Evolutionary conservation across 2,113 vertebrate genomes (phyloP).

Genomic region (Scomber japonicus): DNA sequence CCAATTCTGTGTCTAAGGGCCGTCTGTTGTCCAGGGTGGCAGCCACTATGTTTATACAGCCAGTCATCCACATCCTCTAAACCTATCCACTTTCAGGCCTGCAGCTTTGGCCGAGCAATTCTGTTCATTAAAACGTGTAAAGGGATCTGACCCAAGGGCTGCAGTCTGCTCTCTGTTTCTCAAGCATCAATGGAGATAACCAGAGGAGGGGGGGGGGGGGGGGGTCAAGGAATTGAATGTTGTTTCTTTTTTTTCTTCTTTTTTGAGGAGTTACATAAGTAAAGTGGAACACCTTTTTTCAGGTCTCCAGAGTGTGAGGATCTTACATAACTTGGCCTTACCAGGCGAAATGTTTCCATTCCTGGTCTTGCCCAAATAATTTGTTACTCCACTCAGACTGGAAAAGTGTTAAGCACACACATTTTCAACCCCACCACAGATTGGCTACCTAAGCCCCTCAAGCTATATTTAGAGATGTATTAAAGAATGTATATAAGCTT

Average conservation of each 20-base stretch:
- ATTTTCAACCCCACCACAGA: constrained; percentile 55
- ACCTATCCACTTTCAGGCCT: constrained; percentile 64
- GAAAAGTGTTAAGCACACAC: constrained; percentile 70
- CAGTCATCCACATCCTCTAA: constrained; percentile 74
- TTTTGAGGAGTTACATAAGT: constrained; percentile 72
- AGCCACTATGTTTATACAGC: constrained; percentile 73
- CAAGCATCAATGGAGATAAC: constrained; percentile 63
- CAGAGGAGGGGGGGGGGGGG: constrained; percentile 24
- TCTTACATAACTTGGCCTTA: constrained; percentile 76
- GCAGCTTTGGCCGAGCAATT: constrained; percentile 57
- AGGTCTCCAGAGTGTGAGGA: constrained; percentile 56
- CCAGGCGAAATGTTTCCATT: constrained; percentile 77
- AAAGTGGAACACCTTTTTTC: constrained; percentile 73
- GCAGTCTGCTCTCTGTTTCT: constrained; percentile 61
- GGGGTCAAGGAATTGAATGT: constrained; percentile 35
- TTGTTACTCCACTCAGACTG: constrained; percentile 63
- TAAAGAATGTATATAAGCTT: constrained; percentile 31
- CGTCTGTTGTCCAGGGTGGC: constrained; percentile 64
- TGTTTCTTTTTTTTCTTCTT: constrained; percentile 45
- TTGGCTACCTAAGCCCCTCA: constrained; percentile 40
- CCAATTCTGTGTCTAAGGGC: constrained; percentile 47
- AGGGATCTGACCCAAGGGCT: constrained; percentile 73
- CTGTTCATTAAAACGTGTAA: constrained; percentile 65
- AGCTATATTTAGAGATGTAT: constrained; percentile 70
- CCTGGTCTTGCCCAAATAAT: constrained; percentile 69